Conservation (phyloP, 92 coral and sea anemone genomes). For the Siderastrea radians region DNA sequence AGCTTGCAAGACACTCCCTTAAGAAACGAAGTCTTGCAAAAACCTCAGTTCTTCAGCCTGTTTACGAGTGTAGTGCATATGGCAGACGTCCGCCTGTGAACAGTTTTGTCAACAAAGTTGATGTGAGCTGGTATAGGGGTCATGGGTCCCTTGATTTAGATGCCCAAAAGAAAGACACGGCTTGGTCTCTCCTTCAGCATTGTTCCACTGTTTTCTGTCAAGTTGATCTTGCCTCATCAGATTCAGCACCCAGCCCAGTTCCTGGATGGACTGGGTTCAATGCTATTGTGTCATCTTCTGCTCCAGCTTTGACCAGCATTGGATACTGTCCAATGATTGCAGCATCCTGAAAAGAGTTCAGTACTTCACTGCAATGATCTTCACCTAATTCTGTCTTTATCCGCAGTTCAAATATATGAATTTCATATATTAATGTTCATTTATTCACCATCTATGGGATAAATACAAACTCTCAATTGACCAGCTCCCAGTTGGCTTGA, state of each 20-base stretch:
- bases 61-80: conserved; percentile 50
- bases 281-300: too few relatives aligned
- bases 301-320: conserved; percentile 4
- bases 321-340: conserved; percentile 61
- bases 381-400: too few relatives aligned
- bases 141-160: background rate
- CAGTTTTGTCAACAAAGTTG: conserved; percentile 21
- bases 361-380: too few relatives aligned
- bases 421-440: too few relatives aligned
- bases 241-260: conserved; percentile 16
- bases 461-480: too few relatives aligned
- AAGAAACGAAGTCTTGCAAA: conserved; percentile 19
- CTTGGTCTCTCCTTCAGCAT: conserved; percentile 43
- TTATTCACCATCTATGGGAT: too few relatives aligned
- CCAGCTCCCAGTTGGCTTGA: too few relatives aligned
- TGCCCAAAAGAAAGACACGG: conserved; percentile 16
- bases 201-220: background rate
- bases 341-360: conserved; percentile 19
- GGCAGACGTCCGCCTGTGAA: conserved; percentile 60
- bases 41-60: background rate
- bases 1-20: conserved; percentile 10
- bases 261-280: conserved; percentile 78
- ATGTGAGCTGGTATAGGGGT: conserved; percentile 12
- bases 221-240: background rate
- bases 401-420: too few relatives aligned